Percentiles rank a stretch among this genome's conserved stretches.
phyloP scores from a whole-genome alignment of 2,113 vertebrate genomes.

The Circaetus cinerascens region DNA sequence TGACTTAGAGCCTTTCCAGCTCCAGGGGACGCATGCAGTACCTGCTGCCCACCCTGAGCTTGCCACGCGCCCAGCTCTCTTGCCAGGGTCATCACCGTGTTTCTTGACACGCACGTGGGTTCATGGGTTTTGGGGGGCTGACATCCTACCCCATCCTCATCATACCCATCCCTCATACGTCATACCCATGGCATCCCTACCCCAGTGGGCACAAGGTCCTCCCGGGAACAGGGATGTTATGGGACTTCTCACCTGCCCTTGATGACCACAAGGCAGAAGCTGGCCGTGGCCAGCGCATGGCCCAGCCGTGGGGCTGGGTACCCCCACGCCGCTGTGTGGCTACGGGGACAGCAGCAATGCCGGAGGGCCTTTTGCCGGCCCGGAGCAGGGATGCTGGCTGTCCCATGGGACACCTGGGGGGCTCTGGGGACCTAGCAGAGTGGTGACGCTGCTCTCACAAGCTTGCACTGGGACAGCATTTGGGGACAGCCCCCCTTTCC shows the following conservation, averaged over 20 bases:
- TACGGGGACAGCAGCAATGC: not conserved
- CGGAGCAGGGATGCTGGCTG: not conserved
- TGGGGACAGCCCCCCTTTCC: not conserved
- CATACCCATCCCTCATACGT: not conserved
- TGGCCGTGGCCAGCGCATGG: not conserved
- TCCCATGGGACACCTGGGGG: not conserved
- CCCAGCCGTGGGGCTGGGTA: not conserved
- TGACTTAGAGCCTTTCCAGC: not conserved
- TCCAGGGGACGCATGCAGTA: rapidly evolving
- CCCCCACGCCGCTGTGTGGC: rapidly evolving
- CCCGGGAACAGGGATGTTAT: rapidly evolving
- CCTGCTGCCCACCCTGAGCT: not conserved
- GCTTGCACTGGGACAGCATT: not conserved
- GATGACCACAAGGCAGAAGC: not conserved
- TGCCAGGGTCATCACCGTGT: not conserved
- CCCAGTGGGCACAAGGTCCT: not conserved
- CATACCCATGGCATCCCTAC: not conserved
- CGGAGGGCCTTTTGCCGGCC: not conserved
- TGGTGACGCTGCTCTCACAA: rapidly evolving
- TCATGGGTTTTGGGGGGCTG: not conserved
- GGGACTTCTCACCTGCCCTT: too few relatives aligned
- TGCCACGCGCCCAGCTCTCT: not conserved
- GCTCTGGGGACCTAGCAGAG: not conserved
- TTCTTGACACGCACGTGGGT: not conserved
- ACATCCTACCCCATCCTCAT: not conserved